Evolutionary conservation across 1,140 invertebrate species (phyloP), one percentile per base, ranked within the genome.

Genomic region (Sogatella furcifera): DNA sequence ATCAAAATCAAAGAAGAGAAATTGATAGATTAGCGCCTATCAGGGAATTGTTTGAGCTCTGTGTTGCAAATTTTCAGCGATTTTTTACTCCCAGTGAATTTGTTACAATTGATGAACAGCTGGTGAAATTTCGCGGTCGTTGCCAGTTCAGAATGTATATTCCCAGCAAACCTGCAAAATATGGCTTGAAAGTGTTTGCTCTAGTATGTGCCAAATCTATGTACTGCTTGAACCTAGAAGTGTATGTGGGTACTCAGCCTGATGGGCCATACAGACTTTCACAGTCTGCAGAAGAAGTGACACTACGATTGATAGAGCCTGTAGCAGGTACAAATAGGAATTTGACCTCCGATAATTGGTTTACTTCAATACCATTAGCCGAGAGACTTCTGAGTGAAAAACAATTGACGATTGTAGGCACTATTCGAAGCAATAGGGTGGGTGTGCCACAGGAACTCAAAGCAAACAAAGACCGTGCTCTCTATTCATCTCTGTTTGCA

Each of bases 81-180:
- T 49, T 64, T 66, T 71, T 70, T 64, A 57, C 56, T 42, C 57
- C 52, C 13, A 58, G 68, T 59, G 64, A 70, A 62, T 68, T 64
- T 61, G 59, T 67, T 2, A 71, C 69, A 9, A 70, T 76, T 34
- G 74, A 76, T 64, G 73, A 76, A 63, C 71, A 69, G 65, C 61
- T 76, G 24, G 57, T 66, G 60, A 57, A 60, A 21, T 76, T 74
- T 62, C 65, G 71, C 44, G 71, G 72, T 21, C 52, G 69, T 44
- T 75, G 71, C 56, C 34, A 41, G 15, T 69, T 69, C 52, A 46
- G 62, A 19, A 64, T 65, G 17, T 71, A 70, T 54, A 71, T 74
- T 31, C 70, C 69, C 13, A 56, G 22, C 34, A 67, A 69, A 56
- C 66, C 68, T 13, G 58, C 15, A 13, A 67, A 64, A 34, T 67